A percentile compares a stretch with the other conserved stretches of the same genome.
phyloP scores from a whole-genome alignment of 2,113 vertebrate genomes.

The Hipposideros armiger region DNA sequence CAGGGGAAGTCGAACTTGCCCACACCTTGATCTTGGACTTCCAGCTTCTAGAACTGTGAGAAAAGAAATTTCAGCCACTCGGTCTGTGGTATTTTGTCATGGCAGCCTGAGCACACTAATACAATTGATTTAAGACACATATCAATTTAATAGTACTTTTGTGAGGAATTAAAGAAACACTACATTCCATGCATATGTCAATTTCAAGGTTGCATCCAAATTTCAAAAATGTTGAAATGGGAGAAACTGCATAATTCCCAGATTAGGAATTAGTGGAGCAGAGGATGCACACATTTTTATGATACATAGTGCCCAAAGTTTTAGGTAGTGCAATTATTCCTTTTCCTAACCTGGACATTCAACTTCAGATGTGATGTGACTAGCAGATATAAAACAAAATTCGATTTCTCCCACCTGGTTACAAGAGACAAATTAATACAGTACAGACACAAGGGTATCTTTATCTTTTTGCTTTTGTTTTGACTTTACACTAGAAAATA shows the following conservation, averaged over 20 bases:
- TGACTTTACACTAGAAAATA: constrained; percentile 29
- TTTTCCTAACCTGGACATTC: background rate
- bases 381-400: background rate
- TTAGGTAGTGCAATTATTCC: background rate
- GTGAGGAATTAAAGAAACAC: background rate
- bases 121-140: background rate
- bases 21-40: background rate
- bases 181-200: background rate
- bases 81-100: background rate
- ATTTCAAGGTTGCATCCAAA: constrained; percentile 10
- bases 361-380: background rate
- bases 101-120: background rate
- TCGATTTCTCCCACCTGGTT: constrained; percentile 16
- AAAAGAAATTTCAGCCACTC: background rate
- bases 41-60: background rate
- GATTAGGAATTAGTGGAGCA: constrained; percentile 29
- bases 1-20: background rate
- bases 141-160: background rate
- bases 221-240: background rate
- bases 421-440: background rate
- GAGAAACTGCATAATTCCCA: background rate
- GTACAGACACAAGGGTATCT: background rate
- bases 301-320: background rate
- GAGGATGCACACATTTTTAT: background rate
- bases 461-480: constrained; percentile 49